These are phyloP conservation scores for Synergus japonicus DNA, from an alignment of 2,888 invertebrate species.

Conservation along the genomic window DNA sequence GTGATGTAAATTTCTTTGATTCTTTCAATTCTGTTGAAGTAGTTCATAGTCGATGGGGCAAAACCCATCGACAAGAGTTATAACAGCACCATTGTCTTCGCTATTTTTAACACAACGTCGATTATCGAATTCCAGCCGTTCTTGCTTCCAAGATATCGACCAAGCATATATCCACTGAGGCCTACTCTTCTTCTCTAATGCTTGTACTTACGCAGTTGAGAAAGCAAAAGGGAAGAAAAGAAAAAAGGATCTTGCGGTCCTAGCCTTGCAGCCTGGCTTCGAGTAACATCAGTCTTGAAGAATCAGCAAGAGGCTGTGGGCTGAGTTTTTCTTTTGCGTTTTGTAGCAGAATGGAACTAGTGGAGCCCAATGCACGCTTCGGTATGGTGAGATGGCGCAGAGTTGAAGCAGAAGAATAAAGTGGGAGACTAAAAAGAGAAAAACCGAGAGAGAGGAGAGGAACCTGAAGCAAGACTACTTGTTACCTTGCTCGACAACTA, in stretches of 20 bases:
- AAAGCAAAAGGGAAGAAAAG: constrained; percentile 7
- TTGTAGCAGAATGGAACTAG: constrained; percentile 45
- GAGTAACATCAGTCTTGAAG: constrained; percentile 21
- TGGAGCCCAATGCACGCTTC: constrained; percentile 36
- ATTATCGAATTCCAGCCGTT: constrained; percentile 43
- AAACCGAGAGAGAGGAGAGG: constrained; percentile 8
- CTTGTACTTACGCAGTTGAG: constrained; percentile 42
- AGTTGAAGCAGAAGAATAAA: constrained; percentile 13
- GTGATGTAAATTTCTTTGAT: too few species aligned
- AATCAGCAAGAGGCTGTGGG: constrained; percentile 42
- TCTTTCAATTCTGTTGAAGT: too few species aligned
- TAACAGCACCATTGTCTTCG: background rate
- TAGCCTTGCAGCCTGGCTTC: constrained; percentile 27
- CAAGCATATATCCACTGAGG: constrained; percentile 44
- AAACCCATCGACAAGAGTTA: background rate
- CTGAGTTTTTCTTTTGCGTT: constrained; percentile 44
- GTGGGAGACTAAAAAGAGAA: constrained; percentile 44
- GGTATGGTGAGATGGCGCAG: constrained; percentile 3
- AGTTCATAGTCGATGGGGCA: background rate
- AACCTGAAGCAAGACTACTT: constrained; percentile 45
- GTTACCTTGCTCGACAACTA: constrained; percentile 47
- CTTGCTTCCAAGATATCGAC: constrained; percentile 42
- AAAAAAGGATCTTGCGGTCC: constrained; percentile 41
- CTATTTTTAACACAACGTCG: background rate
- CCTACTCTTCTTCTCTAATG: constrained; percentile 48